These are phyloP conservation scores for Pseudopodoces humilis DNA, from an alignment of 2,113 vertebrate species.

Conservation along the genomic window DNA sequence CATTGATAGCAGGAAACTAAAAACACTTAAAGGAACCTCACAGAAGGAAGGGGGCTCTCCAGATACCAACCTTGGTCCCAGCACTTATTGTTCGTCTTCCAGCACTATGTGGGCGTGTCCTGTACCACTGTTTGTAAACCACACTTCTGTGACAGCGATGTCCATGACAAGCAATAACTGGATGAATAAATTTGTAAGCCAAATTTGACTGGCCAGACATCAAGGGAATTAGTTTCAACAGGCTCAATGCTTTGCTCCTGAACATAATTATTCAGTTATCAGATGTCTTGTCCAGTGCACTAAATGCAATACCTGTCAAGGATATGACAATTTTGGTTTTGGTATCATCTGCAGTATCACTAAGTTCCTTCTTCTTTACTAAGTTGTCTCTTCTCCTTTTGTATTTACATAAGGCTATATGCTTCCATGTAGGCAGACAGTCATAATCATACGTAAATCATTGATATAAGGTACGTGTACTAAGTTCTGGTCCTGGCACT, in stretches of 20 bases:
- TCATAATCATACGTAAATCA: neutral
- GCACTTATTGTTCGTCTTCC: neutral
- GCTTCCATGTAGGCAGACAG: neutral
- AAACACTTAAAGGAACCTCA: neutral
- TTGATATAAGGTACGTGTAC: neutral
- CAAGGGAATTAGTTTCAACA: neutral
- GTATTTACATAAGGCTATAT: neutral
- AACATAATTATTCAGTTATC: slow-evolving; percentile 22
- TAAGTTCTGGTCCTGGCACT: neutral
- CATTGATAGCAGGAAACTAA: neutral
- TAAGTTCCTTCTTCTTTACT: neutral
- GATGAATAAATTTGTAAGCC: neutral
- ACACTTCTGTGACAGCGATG: neutral
- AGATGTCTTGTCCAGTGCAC: neutral
- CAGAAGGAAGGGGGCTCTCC: neutral
- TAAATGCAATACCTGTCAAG: slow-evolving; percentile 18
- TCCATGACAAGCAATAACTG: neutral
- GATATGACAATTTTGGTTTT: neutral
- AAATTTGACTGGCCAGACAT: neutral
- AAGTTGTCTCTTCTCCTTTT: neutral
- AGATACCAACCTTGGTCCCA: slow-evolving; percentile 18
- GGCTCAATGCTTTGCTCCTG: neutral
- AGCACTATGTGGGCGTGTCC: neutral
- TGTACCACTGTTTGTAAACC: neutral
- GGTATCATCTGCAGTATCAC: neutral